Evolutionary conservation across 2,888 invertebrate species (phyloP).

Genomic region (Apomyelois bistriatella): DNA sequence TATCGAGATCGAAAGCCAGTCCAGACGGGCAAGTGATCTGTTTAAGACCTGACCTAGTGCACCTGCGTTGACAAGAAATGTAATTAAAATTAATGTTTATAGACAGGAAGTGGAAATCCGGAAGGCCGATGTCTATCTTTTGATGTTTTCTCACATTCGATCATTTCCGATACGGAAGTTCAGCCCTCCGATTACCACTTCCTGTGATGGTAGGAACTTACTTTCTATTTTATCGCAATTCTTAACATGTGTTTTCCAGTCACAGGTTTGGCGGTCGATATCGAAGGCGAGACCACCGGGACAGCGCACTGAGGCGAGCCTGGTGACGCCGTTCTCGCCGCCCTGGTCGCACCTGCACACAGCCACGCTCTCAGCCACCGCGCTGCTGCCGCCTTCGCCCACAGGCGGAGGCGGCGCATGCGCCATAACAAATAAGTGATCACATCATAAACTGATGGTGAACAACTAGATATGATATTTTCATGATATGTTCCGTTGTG

Average conservation of each 20-base stretch:
- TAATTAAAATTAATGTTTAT: slow-evolving; percentile 61
- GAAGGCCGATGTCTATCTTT: slow-evolving; percentile 52
- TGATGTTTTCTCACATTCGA: slow-evolving; percentile 33
- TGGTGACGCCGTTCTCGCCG: slow-evolving; percentile 90
- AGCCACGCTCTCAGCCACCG: slow-evolving; percentile 54
- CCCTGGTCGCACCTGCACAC: slow-evolving; percentile 94
- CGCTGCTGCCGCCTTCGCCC: neutral
- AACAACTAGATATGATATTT: neutral
- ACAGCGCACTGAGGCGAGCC: slow-evolving; percentile 93
- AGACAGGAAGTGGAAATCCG: slow-evolving; percentile 65
- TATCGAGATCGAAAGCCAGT: slow-evolving; percentile 98
- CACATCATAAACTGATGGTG: too few relatives aligned
- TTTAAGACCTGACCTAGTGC: slow-evolving; percentile 97
- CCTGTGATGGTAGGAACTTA: slow-evolving; percentile 83
- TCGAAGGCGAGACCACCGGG: slow-evolving; percentile 95
- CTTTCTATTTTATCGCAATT: slow-evolving; percentile 96
- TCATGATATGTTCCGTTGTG: neutral
- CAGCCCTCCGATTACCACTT: slow-evolving; percentile 71
- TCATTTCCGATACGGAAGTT: slow-evolving; percentile 47
- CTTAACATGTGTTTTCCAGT: slow-evolving; percentile 97
- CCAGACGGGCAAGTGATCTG: slow-evolving; percentile 98
- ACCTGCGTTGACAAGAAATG: slow-evolving; percentile 85
- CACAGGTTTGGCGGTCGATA: slow-evolving; percentile 96
- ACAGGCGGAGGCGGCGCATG: neutral
- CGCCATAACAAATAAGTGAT: too few relatives aligned